Percentiles rank a stretch among this genome's conserved stretches.
Conservation (phyloP, 2,888 invertebrate species). For the Apeira syringaria region DNA sequence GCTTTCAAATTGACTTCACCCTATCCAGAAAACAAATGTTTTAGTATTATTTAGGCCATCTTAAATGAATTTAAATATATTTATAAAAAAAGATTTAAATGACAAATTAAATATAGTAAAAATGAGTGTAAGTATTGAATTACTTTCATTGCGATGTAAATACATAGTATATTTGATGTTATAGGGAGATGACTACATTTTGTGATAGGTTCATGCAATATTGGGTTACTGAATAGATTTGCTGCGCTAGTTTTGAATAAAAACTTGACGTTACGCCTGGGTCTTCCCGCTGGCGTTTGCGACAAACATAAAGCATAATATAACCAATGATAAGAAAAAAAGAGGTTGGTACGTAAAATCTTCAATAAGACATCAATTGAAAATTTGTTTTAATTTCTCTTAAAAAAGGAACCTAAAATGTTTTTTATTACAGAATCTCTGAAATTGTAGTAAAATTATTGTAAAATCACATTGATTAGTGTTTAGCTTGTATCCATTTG, state of each 20-base stretch:
- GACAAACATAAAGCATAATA: slow-evolving; percentile 32
- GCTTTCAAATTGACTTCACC: slow-evolving; percentile 28
- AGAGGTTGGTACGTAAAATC: too few species aligned
- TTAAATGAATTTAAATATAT: slow-evolving; percentile 77
- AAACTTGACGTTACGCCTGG: slow-evolving; percentile 2
- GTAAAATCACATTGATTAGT: too few species aligned
- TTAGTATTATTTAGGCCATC: slow-evolving; percentile 77
- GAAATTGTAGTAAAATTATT: too few species aligned
- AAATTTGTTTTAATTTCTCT: too few species aligned
- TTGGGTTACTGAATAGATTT: slow-evolving; percentile 53
- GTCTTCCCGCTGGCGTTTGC: neutral
- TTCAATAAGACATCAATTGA: too few species aligned
- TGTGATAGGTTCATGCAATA: slow-evolving; percentile 78
- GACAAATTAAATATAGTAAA: slow-evolving; percentile 76
- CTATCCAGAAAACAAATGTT: slow-evolving; percentile 41
- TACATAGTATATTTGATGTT: slow-evolving; percentile 60
- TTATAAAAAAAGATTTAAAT: slow-evolving; percentile 66
- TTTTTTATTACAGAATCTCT: too few species aligned
- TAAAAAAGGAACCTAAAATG: too few species aligned
- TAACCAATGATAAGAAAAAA: too few species aligned
- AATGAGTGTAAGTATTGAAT: slow-evolving; percentile 61
- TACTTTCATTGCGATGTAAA: slow-evolving; percentile 77
- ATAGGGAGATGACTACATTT: slow-evolving; percentile 52
- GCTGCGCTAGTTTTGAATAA: slow-evolving; percentile 54
- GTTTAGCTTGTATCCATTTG: too few species aligned